Evolutionary conservation across 2,113 vertebrate species (phyloP), one percentile per base, ranked within the genome.

Genomic region (Syrrhaptes paradoxus): DNA sequence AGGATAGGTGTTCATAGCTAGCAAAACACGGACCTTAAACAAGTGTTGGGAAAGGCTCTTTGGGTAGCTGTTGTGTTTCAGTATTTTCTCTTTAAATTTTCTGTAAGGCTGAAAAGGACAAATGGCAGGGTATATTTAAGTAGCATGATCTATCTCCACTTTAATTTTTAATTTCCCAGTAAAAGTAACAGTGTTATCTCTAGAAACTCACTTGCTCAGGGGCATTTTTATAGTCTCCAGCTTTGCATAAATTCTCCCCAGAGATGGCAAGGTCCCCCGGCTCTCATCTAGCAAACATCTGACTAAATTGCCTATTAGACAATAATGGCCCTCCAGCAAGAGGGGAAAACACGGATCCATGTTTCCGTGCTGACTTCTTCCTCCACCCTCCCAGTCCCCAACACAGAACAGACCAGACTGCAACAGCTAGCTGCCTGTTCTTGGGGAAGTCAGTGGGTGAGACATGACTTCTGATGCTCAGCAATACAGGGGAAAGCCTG

Each of bases 281-380:
- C 90, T 94, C 94, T 91, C 96, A 96, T 95, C 88, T 91, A 91
- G 87, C 89, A 94, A 91, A 83, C 75, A 94, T 89, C 87, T 94
- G 88, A 97, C 91, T 97, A 95, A 97, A 97, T 68, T 95, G 94
- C 90, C 93, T 95, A 94, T 96, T 95, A 95, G 76, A 77, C 59
- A 78, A 76, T 71, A 88, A 93, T 74, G 76, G 76, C 76, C 92
- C 72, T 94, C 54, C 54, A 93, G 96, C 93, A 81, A 76, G 67
- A 85, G 19, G 76, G 38, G 34, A 49, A 82, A 72, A 41, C 86
- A 32, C 0, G 2, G 70, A 61, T 93, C 65, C 31, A 16, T 48
- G 31, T 15, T 80, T 12, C 76, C 43, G 48, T 51, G 72, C 81
- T 7, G 1, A 16, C 57, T 55, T 54, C 26, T 58, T 59, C 38